These are phyloP conservation scores for Hippoglossus stenolepis DNA, from an alignment of 2,113 vertebrate species.

Conservation along the genomic window DNA sequence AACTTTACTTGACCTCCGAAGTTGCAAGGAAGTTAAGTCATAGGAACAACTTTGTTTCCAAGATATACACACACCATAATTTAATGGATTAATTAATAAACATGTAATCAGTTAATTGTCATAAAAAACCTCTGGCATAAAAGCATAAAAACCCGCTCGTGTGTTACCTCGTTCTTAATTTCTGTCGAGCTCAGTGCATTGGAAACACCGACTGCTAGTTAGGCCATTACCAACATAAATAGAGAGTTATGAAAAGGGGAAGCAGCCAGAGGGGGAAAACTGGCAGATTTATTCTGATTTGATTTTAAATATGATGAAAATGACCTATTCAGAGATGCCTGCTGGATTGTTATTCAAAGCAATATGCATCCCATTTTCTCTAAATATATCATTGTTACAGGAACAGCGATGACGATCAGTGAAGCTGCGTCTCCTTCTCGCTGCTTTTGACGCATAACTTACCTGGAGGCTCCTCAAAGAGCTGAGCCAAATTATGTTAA, in stretches of 20 bases:
- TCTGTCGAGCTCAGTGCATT: constrained; percentile 7
- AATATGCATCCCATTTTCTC: constrained; percentile 61
- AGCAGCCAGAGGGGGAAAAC: constrained; percentile 41
- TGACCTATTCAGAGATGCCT: constrained; percentile 50
- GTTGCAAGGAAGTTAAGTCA: neutral
- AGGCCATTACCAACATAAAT: constrained; percentile 10
- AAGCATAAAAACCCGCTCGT: neutral
- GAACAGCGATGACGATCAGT: constrained; percentile 15
- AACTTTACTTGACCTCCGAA: neutral
- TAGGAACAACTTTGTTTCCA: neutral
- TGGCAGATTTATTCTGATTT: constrained; percentile 58
- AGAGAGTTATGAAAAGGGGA: constrained; percentile 39
- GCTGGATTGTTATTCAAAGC: constrained; percentile 59
- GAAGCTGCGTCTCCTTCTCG: constrained; percentile 8
- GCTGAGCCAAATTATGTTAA: constrained; percentile 46
- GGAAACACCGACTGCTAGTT: constrained; percentile 29
- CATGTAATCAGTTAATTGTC: neutral
- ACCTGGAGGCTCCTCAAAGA: constrained; percentile 54
- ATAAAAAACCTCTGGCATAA: neutral
- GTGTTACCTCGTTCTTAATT: neutral
- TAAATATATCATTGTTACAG: constrained; percentile 50
- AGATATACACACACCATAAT: neutral
- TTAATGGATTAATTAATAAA: neutral
- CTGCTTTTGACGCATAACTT: constrained; percentile 44
- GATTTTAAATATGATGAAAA: constrained; percentile 69